These are phyloP conservation scores for Trypoxylus dichotomus DNA, from an alignment of 1,140 invertebrate genomes.

Conservation along the genomic window DNA sequence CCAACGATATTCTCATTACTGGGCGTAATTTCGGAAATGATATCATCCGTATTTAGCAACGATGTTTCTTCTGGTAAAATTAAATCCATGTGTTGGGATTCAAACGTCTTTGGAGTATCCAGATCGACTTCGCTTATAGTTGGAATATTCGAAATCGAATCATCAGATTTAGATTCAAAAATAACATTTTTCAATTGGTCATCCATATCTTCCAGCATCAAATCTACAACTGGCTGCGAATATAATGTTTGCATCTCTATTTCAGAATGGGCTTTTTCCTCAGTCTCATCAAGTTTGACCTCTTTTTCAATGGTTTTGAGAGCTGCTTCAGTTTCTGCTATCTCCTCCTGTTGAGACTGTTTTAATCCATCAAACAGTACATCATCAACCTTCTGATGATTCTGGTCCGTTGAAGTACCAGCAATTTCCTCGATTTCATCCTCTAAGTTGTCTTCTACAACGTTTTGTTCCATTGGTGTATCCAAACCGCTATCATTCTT, in stretches of 20 bases:
- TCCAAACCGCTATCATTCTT: not conserved
- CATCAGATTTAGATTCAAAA: not conserved
- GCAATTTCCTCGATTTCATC: slow-evolving; percentile 10
- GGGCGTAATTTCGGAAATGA: slow-evolving; percentile 1
- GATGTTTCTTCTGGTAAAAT: not conserved
- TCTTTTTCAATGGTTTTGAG: not conserved
- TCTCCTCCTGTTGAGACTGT: not conserved
- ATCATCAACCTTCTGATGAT: not conserved
- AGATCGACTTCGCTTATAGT: not conserved
- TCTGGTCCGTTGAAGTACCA: not conserved
- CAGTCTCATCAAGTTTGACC: not conserved
- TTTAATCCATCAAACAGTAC: not conserved
- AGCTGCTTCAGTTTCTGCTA: not conserved
- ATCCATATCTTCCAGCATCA: slow-evolving; percentile 7
- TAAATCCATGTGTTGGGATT: not conserved
- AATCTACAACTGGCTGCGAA: not conserved
- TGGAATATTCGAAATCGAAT: not conserved
- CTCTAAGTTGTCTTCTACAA: not conserved
- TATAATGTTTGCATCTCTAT: slow-evolving; percentile 5
- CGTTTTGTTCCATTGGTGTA: not conserved
- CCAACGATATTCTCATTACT: not conserved
- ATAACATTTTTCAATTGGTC: slow-evolving; percentile 10
- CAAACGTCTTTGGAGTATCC: not conserved
- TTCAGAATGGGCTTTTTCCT: not conserved
- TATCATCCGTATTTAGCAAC: slow-evolving; percentile 7